Percentiles rank a stretch among this genome's conserved stretches.
Conservation (phyloP, 2,113 vertebrate species). For the Nibea coibor region DNA sequence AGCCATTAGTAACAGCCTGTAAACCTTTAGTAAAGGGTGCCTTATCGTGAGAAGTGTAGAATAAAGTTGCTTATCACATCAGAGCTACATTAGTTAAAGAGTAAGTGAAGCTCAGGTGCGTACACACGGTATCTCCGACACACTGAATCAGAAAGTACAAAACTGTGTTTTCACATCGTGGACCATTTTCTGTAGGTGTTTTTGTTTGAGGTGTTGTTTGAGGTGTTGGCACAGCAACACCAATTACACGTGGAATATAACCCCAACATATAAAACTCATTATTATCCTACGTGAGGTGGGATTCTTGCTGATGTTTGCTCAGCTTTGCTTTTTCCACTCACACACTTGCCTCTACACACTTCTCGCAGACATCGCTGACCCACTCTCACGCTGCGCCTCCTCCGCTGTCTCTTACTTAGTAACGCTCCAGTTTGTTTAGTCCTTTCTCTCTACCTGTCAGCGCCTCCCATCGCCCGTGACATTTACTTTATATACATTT, state of each 20-base stretch:
- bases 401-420: conserved; percentile 72
- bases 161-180: conserved; percentile 69
- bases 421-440: conserved; percentile 76
- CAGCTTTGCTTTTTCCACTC: conserved; percentile 82
- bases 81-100: neutral
- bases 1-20: neutral
- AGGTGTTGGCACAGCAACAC: conserved; percentile 81
- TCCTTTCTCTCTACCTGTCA: conserved; percentile 79
- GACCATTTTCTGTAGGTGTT: conserved; percentile 71
- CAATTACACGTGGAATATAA: conserved; percentile 76
- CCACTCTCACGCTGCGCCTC: conserved; percentile 66
- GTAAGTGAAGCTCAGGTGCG: neutral
- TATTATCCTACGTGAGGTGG: conserved; percentile 78
- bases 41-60: neutral
- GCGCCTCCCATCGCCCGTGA: conserved; percentile 76
- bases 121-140: conserved; percentile 1
- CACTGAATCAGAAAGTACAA: conserved; percentile 22
- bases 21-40: neutral
- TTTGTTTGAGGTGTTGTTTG: conserved; percentile 80
- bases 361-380: conserved; percentile 57
- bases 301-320: conserved; percentile 81
- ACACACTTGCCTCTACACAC: conserved; percentile 68
- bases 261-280: conserved; percentile 76
- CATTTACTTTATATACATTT: conserved; percentile 80
- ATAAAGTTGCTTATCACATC: neutral